Evolutionary conservation across 2,888 invertebrate species (phyloP), one percentile per base, ranked within the genome.

Genomic region (Ophion ventricosus): DNA sequence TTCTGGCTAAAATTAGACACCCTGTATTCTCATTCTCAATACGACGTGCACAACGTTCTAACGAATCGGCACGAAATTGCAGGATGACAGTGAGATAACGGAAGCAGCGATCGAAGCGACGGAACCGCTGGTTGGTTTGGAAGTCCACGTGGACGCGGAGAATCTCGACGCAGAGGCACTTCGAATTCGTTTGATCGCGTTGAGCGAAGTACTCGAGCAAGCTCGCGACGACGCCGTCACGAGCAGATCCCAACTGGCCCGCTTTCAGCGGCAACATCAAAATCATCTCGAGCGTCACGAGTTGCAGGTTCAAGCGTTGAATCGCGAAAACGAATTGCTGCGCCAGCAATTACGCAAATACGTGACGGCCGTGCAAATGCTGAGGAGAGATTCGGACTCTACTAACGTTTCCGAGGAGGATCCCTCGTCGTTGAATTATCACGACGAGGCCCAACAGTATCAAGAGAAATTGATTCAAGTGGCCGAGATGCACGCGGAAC

Each of bases 401-500:
- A 89, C 89, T 63, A 87, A 90, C 0, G 88, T 91, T 7, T 89
- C 91, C 0, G 93, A 92, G 70, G 93, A 93, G 63, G 92, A 93
- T 85, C 87, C 90, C 17, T 74, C 85, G 2, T 85, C 92, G 5
- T 84, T 92, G 40, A 94, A 95, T 91, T 94, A 94, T 89, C 95
- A 94, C 86, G 95, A 95, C 82, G 97, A 98, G 94, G 96, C 97
- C 25, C 95, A 95, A 89, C 96, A 97, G 87, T 98, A 97, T 93
- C 97, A 98, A 93, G 95, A 95, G 89, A 98, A 98, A 94, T 94
- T 98, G 67, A 96, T 98, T 78, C 98, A 98, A 95, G 97, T 98
- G 0, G 98, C 98, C 1, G 97, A 98, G 94, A 98, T 98, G 98
- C 98, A 98, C 91, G 98, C 97, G 0, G 98, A 98, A 92, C 94